phyloP scores from a whole-genome alignment of 2,113 vertebrate species.

The Salvelinus sp. region DNA sequence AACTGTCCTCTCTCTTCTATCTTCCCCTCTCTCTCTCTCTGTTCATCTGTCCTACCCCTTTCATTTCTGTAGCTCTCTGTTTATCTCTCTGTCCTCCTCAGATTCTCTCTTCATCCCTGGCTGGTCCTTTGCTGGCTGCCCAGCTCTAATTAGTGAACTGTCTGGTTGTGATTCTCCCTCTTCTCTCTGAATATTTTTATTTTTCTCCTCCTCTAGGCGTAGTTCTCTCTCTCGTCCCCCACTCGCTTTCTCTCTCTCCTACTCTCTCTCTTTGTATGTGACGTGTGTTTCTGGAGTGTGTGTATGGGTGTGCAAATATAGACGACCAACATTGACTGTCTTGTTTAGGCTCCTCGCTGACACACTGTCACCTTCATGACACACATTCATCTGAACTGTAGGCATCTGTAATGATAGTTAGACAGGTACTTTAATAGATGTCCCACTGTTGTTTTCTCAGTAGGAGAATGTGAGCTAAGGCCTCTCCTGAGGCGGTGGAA shows the following conservation, averaged over 20 bases:
- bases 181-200: background rate
- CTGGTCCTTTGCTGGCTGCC: background rate
- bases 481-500: background rate
- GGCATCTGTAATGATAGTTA: background rate
- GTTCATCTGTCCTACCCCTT: background rate
- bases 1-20: slow-evolving; percentile 11
- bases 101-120: background rate
- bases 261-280: background rate
- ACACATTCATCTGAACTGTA: background rate
- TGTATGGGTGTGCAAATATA: background rate
- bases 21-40: slow-evolving; percentile 1
- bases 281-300: background rate
- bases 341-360: background rate
- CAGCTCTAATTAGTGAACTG: background rate
- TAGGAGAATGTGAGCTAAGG: background rate
- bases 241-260: background rate
- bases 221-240: background rate
- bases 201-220: background rate
- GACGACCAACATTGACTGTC: background rate
- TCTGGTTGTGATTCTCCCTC: background rate
- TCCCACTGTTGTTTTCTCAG: slow-evolving; percentile 7
- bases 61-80: background rate
- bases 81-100: background rate
- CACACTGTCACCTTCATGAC: background rate
- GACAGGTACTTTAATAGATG: slow-evolving; percentile 2